phyloP scores from a whole-genome alignment of 2,113 vertebrate species.

The Pheucticus melanocephalus region DNA sequence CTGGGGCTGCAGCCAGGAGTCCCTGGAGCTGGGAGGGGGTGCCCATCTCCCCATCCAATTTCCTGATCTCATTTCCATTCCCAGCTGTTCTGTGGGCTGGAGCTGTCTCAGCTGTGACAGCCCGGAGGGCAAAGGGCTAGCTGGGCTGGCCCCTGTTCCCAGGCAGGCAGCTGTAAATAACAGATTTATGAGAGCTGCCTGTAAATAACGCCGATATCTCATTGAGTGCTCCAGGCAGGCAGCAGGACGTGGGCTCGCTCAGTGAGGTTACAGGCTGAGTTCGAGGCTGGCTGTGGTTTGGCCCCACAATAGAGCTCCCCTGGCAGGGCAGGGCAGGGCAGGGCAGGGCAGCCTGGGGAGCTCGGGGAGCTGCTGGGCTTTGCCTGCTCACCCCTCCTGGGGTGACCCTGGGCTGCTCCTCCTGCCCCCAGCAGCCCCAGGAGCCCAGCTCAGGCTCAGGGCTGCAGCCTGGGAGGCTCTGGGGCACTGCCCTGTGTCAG shows the following conservation, averaged over 20 bases:
- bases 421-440: accelerated
- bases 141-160: not conserved
- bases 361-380: not conserved
- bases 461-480: not conserved
- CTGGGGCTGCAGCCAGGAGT: not conserved
- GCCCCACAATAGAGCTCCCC: conserved; percentile 22
- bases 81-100: not conserved
- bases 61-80: accelerated
- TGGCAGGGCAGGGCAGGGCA: not conserved
- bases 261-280: conserved; percentile 24
- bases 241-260: conserved; percentile 29
- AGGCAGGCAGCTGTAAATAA: conserved; percentile 19
- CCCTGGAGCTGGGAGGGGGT: not conserved
- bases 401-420: not conserved
- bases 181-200: conserved; percentile 31
- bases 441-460: not conserved
- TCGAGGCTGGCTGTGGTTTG: conserved; percentile 58
- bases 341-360: conserved; percentile 1
- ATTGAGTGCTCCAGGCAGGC: conserved; percentile 43
- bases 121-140: not conserved
- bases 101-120: not conserved
- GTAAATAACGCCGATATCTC: conserved; percentile 58
- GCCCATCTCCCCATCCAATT: too few relatives aligned
- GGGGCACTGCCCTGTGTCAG: accelerated
- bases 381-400: too few relatives aligned